Conservation (phyloP, 1,140 invertebrate genomes). For the Drosophila mauritiana region DNA sequence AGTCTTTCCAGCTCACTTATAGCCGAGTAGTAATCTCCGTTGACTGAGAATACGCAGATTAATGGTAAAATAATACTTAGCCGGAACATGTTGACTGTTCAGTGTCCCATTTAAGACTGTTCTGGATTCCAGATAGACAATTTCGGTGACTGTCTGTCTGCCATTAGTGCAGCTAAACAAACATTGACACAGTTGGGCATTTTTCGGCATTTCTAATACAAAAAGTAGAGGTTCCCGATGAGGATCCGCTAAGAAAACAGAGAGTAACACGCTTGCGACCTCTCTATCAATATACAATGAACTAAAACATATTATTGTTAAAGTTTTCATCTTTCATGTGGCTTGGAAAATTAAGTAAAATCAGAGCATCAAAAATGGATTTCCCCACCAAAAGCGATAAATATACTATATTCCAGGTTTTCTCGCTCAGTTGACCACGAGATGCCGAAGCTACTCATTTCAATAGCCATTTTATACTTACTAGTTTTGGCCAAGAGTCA, state of each 20-base stretch:
- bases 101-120: conserved; percentile 33
- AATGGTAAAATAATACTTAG: neutral
- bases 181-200: conserved; percentile 57
- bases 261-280: neutral
- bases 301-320: neutral
- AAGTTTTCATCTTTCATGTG: neutral
- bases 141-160: neutral
- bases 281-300: neutral
- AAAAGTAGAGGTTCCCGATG: conserved; percentile 11
- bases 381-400: neutral
- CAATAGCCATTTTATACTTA: neutral
- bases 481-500: neutral
- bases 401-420: too few species aligned
- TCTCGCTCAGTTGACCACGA: neutral
- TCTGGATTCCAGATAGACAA: neutral
- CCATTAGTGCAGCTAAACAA: conserved; percentile 23
- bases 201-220: conserved; percentile 8
- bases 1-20: conserved; percentile 28
- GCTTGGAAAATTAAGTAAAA: neutral
- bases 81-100: conserved; percentile 44
- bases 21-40: conserved; percentile 46
- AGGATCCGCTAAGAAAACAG: neutral
- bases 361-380: neutral
- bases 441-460: neutral
- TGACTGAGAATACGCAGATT: neutral